Base-by-base conservation (phyloP, 1,140 invertebrate species). In the Pectinophora gossypiella region DNA sequence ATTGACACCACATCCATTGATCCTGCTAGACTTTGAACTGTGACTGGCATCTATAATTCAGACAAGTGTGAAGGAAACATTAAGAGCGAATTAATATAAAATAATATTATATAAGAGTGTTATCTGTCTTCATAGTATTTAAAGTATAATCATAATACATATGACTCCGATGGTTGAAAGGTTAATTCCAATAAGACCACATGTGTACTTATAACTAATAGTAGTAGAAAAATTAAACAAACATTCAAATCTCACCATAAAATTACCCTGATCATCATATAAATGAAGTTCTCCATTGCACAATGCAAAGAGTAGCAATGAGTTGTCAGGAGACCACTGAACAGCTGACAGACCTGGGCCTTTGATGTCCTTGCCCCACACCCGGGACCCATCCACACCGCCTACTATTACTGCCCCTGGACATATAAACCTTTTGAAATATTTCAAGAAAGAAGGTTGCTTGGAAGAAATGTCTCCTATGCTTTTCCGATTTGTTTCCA, bases 341-440 rank as follows among this genome's bases (percentile, higher is more conserved):
- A 97, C 95, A 0, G 91, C 92, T 20, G 91, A 91, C 1, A 97
- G 79, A 18, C 90, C 90, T 0, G 92, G 89, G 15, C 93, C 93
- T 87, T 98, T 98, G 1, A 99, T 85, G 75, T 99, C 98, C 77
- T 99, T 99, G 0, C 97, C 97, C 97, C 98, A 99, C 15, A 99
- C 97, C 55, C 98, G 90, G 72, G 98, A 99, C 0, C 98, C 98
- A 90, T 99, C 98, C 0, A 99, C 96, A 16, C 97, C 98, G 2
- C 98, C 76, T n/a, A 91, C 89, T 57, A 91, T 91, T n/a, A 91
- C 89, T 49, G 89, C 90, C 49, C 88, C 88, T 89, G 48, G 7
- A 40, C 27, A 32, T 12, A 32, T 32, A 32, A 32, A 32, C 1
- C n/a, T 12, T 9, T 32, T 23, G 22, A 5, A n/a, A n/a, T n/a